Evolutionary conservation across 2,888 invertebrate species (phyloP).

Genomic region (Pachycephus smyrnensis): DNA sequence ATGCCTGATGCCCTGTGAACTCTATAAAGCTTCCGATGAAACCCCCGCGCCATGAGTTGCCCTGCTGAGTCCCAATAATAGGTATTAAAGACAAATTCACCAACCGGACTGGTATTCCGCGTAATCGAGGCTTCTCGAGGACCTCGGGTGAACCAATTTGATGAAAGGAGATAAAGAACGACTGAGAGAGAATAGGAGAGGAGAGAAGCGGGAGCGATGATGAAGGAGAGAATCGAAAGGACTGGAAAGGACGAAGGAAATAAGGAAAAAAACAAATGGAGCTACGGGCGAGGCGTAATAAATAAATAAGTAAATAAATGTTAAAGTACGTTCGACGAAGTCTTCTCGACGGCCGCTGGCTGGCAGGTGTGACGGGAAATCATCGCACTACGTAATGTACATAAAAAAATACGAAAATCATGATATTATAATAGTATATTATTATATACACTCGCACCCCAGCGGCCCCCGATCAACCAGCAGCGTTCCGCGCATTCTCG

Average conservation of each 20-base stretch:
- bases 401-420: constrained; percentile 55
- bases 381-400: constrained; percentile 46
- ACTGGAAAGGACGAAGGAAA: constrained; percentile 10
- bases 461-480: constrained; percentile 27
- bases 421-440: constrained; percentile 57
- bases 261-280: constrained; percentile 8
- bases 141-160: not conserved
- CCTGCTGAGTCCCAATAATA: constrained; percentile 63
- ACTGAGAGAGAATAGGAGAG: not conserved
- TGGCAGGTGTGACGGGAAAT: constrained; percentile 40
- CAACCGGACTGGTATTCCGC: not conserved
- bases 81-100: constrained; percentile 26
- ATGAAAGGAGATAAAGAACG: not conserved
- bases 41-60: constrained; percentile 64
- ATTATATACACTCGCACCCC: constrained; percentile 49
- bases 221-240: constrained; percentile 8
- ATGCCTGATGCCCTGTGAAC: constrained; percentile 73
- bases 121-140: not conserved
- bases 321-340: constrained; percentile 43
- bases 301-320: constrained; percentile 25
- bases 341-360: constrained; percentile 56
- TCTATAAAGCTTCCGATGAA: constrained; percentile 64
- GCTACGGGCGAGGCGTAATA: constrained; percentile 1
- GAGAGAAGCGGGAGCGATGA: constrained; percentile 7
- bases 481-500: not conserved